Evolutionary conservation across 2,113 vertebrate species (phyloP).

Genomic region (Hemibagrus wyckioides): DNA sequence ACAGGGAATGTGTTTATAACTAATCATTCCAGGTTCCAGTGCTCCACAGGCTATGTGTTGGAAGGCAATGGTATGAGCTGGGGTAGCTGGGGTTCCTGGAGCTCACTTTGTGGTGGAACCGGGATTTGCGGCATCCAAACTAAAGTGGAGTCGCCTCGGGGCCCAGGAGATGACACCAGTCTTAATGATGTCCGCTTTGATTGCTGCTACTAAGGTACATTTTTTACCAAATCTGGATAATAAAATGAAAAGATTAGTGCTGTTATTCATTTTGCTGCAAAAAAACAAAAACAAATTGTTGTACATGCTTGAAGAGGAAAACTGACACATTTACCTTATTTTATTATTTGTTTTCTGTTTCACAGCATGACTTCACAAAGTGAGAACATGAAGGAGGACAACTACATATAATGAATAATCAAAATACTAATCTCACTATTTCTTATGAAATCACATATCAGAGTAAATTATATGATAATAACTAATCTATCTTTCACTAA

Average conservation of each 20-base stretch:
- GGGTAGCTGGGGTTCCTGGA: conserved; percentile 32
- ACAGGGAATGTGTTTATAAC: neutral
- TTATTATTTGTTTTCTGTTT: neutral
- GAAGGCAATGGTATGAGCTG: neutral
- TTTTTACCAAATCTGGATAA: neutral
- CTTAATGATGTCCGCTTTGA: conserved; percentile 1
- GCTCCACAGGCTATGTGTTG: neutral
- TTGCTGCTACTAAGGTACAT: conserved; percentile 17
- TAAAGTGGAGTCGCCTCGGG: neutral
- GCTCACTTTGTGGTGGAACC: neutral
- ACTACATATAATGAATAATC: neutral
- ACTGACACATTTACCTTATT: neutral
- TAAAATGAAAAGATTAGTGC: neutral
- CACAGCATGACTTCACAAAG: neutral
- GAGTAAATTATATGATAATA: neutral
- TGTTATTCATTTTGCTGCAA: neutral
- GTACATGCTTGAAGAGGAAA: neutral
- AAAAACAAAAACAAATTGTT: neutral
- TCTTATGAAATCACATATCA: neutral
- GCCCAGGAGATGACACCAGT: conserved; percentile 7
- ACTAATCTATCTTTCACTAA: neutral
- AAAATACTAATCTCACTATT: neutral
- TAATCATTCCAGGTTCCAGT: conserved; percentile 7
- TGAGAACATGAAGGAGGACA: neutral
- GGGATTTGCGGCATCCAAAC: conserved; percentile 42